Evolutionary conservation across 2,797 vertebrate genomes (phyloP), one percentile per base, ranked within the genome.

Genomic region (Galago senegalensis): DNA sequence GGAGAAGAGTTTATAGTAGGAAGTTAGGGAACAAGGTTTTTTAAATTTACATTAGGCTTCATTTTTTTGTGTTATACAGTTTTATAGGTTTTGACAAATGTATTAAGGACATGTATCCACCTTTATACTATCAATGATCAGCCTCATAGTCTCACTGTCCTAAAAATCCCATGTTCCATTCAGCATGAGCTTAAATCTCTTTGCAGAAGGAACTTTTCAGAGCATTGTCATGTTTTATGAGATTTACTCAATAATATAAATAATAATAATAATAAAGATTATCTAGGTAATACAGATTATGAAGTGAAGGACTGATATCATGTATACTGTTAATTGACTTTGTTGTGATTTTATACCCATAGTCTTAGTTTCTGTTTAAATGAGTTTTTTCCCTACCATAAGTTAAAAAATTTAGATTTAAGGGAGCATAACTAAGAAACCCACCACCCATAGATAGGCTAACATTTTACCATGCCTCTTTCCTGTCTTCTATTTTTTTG

Each of bases 321-420:
- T 8, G n/a, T 79, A 29, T 23, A 25, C 3, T 70, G 21, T 10
- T 49, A n/a, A 82, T 49, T 87, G 70, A 77, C 25, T 81, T 94
- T 83, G n/a, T 2, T 69, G 12, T 87, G 40, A 77, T 31, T 79
- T 95, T 90, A 31, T 79, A 65, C 6, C 40, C 7, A 49, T 37
- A 56, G 7, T 1, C 16, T 60, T 61, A 14, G 58, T 85, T 80
- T 91, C 56, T 58, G 56, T 27, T 56, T 20, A 93, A 75, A 29
- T 17, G 8, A 69, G 20, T 76, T 40, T 91, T 46, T 93, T 53
- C 5, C 40, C 60, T 87, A 13, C 12, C 49, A 8, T 93, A 85
- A 93, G 3, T 83, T 92, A 61, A 2, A 94, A 94, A 94, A 82
- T 77, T 92, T 86, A 96, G 27, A 83, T 58, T 85, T 73, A 56